These are phyloP conservation scores for Morpho deidamia DNA, from an alignment of 2,888 invertebrate genomes.

Conservation along the genomic window DNA sequence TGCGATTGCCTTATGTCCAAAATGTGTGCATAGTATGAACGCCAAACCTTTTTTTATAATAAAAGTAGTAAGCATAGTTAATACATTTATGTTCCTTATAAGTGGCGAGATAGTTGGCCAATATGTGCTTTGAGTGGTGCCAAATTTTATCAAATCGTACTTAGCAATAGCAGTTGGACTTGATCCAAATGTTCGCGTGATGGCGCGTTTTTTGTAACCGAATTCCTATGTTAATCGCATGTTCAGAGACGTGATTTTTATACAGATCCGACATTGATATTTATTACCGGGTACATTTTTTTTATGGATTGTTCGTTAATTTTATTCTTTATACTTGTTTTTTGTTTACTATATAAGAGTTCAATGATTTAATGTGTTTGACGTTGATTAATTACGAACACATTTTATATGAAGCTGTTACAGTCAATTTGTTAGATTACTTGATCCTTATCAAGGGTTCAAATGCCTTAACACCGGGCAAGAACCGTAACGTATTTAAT, in stretches of 20 bases:
- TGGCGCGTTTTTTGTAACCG: slow-evolving; percentile 5
- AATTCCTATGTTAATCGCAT: slow-evolving; percentile 1
- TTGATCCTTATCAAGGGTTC: no score
- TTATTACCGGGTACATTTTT: neutral
- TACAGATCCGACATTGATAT: slow-evolving; percentile 4
- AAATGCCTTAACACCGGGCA: no score
- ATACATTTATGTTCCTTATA: neutral
- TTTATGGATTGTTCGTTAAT: neutral
- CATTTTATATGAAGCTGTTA: no score
- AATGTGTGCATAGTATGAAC: no score
- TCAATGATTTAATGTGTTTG: no score
- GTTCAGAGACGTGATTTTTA: neutral
- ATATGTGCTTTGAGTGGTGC: slow-evolving; percentile 2
- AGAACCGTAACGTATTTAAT: no score
- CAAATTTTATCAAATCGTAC: slow-evolving; percentile 8
- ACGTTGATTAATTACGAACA: no score
- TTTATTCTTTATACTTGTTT: neutral
- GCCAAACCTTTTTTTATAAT: no score
- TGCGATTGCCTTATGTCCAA: no score
- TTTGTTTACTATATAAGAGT: neutral
- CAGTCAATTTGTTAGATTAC: no score
- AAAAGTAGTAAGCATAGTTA: no score
- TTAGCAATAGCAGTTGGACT: slow-evolving; percentile 9
- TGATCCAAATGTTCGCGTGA: slow-evolving; percentile 11
- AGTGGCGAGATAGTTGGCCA: slow-evolving; percentile 3